These are phyloP conservation scores for Orthosia gothica DNA, from an alignment of 2,888 invertebrate species.

Conservation along the genomic window DNA sequence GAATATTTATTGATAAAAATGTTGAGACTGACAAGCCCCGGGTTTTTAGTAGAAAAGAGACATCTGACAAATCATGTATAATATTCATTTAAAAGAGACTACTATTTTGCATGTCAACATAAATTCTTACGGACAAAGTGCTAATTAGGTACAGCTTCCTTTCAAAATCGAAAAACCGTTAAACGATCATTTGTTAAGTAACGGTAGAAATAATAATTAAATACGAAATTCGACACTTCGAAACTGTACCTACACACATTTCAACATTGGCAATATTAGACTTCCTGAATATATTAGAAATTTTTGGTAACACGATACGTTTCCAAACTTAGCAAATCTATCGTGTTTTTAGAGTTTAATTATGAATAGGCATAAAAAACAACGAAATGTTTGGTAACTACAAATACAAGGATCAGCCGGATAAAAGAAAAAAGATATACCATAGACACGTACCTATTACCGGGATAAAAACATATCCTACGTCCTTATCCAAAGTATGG, in stretches of 20 bases:
- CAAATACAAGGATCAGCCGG: neutral
- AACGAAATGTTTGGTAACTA: neutral
- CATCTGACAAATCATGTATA: neutral
- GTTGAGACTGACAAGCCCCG: too few relatives aligned
- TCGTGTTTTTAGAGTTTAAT: neutral
- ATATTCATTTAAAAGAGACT: conserved; percentile 6
- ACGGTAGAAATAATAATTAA: conserved; percentile 26
- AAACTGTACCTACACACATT: neutral
- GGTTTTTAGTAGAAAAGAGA: neutral
- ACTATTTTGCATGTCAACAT: conserved; percentile 13
- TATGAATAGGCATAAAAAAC: neutral
- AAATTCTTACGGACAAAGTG: neutral
- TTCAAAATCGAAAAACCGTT: conserved; percentile 21
- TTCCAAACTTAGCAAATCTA: conserved; percentile 1
- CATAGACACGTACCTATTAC: too few relatives aligned
- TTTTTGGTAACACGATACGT: conserved; percentile 1
- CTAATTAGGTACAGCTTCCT: conserved; percentile 13
- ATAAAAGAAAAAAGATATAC: too few relatives aligned
- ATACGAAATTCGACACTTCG: conserved; percentile 14
- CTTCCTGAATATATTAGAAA: conserved; percentile 10
- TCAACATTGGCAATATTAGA: conserved; percentile 2
- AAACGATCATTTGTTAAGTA: conserved; percentile 12
- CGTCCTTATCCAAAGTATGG: too few relatives aligned
- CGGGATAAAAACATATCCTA: too few relatives aligned
- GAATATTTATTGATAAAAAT: neutral